Evolutionary conservation across 53 echinoderm and acorn worm species (phyloP).

Genomic region (Temnopleurus reevesii): DNA sequence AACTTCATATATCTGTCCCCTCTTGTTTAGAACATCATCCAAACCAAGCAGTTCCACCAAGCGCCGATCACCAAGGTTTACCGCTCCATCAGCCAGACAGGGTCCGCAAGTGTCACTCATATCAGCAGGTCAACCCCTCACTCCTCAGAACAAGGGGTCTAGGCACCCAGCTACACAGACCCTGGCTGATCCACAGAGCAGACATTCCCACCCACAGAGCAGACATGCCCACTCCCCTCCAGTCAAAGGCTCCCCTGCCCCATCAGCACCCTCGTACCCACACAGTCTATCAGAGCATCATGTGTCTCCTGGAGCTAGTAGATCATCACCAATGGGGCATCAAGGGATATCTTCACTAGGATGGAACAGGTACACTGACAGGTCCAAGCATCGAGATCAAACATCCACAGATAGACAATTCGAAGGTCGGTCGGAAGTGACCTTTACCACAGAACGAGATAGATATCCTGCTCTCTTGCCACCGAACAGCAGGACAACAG

Average conservation of each 20-base stretch:
- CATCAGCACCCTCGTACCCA: background rate
- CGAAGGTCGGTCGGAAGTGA: background rate
- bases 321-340: background rate
- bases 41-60: background rate
- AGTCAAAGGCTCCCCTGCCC: background rate
- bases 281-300: background rate
- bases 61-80: slow-evolving; percentile 3
- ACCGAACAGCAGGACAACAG: background rate
- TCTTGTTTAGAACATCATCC: background rate
- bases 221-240: slow-evolving; percentile 1
- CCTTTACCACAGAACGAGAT: background rate
- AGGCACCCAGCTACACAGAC: slow-evolving; percentile 1
- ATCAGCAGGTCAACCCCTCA: background rate
- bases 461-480: slow-evolving; percentile 17
- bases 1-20: no score
- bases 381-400: background rate
- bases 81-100: background rate
- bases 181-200: background rate
- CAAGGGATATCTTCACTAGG: background rate
- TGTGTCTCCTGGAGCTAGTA: background rate
- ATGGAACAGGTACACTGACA: background rate
- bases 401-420: background rate
- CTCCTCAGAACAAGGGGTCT: background rate
- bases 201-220: background rate
- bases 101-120: background rate